Conservation (phyloP, 53 echinoderm and acorn worm genomes). For the Paracentrotus lividus region DNA sequence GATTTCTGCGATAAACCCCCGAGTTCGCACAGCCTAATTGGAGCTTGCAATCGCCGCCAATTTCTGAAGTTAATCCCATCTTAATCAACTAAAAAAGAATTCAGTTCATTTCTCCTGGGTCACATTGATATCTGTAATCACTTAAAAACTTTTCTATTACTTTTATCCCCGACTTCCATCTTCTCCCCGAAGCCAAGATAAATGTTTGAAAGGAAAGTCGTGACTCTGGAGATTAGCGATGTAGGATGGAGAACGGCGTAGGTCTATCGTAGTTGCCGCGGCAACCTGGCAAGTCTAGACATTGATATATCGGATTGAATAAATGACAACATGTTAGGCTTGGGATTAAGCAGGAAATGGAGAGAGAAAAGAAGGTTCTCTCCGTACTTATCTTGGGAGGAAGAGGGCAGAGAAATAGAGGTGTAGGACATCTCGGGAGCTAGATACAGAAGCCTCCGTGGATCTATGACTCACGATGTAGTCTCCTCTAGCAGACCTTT, state of each 20-base stretch:
- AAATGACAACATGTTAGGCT: slow-evolving; percentile 60
- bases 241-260: slow-evolving; percentile 62
- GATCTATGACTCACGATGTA: slow-evolving; percentile 40
- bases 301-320: slow-evolving; percentile 65
- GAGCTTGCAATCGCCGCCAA: neutral
- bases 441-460: neutral
- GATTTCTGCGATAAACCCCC: neutral
- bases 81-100: slow-evolving; percentile 24
- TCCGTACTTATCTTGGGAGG: slow-evolving; percentile 40
- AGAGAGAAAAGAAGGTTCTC: slow-evolving; percentile 60
- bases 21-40: neutral
- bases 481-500: neutral
- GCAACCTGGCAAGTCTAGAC: slow-evolving; percentile 73
- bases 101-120: neutral
- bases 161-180: slow-evolving; percentile 3
- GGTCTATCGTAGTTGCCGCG: slow-evolving; percentile 49
- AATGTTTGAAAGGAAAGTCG: slow-evolving; percentile 42
- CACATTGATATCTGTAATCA: neutral
- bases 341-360: slow-evolving; percentile 58
- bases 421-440: slow-evolving; percentile 45
- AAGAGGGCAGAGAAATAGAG: slow-evolving; percentile 39
- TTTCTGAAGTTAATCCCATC: neutral
- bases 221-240: slow-evolving; percentile 58
- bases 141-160: neutral
- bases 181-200: slow-evolving; percentile 27